These are phyloP conservation scores for Mimas tiliae DNA, from an alignment of 2,888 invertebrate genomes.

Conservation along the genomic window DNA sequence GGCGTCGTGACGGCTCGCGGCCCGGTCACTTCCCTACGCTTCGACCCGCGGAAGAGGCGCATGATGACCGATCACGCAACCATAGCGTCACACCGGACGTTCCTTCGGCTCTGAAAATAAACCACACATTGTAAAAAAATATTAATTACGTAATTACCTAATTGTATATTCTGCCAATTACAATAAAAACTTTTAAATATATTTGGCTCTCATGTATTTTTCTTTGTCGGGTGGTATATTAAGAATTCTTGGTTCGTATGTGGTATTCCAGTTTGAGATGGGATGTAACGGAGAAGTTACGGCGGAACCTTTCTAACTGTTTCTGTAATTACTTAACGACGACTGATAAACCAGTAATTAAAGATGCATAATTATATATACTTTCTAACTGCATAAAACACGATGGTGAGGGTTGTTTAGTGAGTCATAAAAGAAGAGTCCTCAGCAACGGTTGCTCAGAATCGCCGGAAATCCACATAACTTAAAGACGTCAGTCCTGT, in stretches of 20 bases:
- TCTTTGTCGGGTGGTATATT: background rate
- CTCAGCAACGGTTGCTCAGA: conserved; percentile 48
- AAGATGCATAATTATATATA: conserved; percentile 2
- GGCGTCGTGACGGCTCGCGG: conserved; percentile 76
- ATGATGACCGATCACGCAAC: conserved; percentile 84
- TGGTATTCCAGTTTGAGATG: conserved; percentile 1
- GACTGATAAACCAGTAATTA: conserved; percentile 7
- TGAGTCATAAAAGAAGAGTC: conserved; percentile 52
- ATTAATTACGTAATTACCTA: background rate
- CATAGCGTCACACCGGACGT: conserved; percentile 73
- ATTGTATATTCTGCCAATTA: background rate
- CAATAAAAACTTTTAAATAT: background rate
- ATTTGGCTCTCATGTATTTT: background rate
- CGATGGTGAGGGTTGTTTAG: conserved; percentile 34
- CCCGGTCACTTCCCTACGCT: conserved; percentile 87
- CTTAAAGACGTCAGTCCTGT: conserved; percentile 44
- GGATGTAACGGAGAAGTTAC: background rate
- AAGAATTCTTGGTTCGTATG: background rate
- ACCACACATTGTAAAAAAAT: conserved; percentile 5
- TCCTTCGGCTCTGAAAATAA: conserved; percentile 52
- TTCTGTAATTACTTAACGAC: conserved; percentile 19
- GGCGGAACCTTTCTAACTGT: conserved; percentile 3
- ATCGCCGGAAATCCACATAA: conserved; percentile 67
- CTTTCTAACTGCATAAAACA: background rate
- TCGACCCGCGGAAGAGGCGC: conserved; percentile 87